phyloP scores from a whole-genome alignment of 2,888 invertebrate genomes.

The Leptopilina syphax region DNA sequence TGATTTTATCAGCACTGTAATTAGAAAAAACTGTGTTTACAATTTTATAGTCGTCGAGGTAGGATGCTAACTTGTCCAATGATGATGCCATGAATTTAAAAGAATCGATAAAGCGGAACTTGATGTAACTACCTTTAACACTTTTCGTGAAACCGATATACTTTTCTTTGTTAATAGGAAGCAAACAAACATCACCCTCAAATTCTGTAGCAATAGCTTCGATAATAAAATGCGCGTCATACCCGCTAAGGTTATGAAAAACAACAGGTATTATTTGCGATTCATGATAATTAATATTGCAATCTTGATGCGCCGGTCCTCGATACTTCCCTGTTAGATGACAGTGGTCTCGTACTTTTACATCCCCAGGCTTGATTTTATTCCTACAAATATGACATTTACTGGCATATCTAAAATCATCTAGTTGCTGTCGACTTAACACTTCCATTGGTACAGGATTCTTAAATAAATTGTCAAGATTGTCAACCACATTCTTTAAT shows the following conservation, averaged over 20 bases:
- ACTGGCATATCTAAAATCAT: too few relatives aligned
- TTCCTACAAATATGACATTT: too few relatives aligned
- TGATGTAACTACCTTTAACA: too few relatives aligned
- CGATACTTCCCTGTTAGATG: background rate
- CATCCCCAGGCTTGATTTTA: background rate
- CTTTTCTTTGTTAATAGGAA: background rate
- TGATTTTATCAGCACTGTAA: too few relatives aligned
- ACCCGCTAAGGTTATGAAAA: background rate
- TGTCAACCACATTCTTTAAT: too few relatives aligned
- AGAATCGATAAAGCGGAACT: too few relatives aligned
- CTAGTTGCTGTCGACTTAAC: background rate
- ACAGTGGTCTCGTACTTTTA: slow-evolving; percentile 16
- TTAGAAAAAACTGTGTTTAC: too few relatives aligned
- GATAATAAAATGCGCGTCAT: slow-evolving; percentile 12
- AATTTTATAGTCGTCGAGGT: background rate
- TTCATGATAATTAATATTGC: too few relatives aligned
- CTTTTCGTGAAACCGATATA: background rate
- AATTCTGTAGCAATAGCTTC: background rate
- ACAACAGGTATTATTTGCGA: background rate
- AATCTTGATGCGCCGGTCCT: too few relatives aligned
- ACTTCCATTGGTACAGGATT: too few relatives aligned
- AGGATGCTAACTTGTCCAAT: background rate
- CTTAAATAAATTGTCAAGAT: too few relatives aligned
- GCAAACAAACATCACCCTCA: background rate
- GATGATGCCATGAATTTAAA: too few relatives aligned